phyloP scores from a whole-genome alignment of 1,140 invertebrate genomes.

The Harpegnathos saltator region DNA sequence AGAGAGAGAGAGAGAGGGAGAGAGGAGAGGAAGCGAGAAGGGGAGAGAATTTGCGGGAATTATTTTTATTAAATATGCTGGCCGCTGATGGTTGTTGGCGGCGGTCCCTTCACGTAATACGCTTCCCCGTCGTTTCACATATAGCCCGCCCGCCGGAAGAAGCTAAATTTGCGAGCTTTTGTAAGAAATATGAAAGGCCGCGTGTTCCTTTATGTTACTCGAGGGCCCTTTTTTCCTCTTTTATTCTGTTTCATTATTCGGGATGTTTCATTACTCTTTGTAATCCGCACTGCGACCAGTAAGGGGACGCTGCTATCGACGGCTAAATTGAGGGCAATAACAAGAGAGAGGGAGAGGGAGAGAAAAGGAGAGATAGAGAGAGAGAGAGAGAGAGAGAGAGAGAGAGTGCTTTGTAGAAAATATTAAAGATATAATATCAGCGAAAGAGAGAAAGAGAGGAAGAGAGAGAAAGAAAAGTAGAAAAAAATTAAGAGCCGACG shows the following conservation, averaged over 20 bases:
- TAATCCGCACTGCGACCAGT: constrained; percentile 7
- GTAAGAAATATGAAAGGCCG: constrained; percentile 32
- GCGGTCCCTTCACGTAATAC: constrained; percentile 23
- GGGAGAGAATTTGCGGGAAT: constrained; percentile 21
- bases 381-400: no score
- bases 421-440: constrained; percentile 51
- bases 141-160: not conserved
- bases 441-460: not conserved
- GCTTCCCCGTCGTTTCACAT: constrained; percentile 25
- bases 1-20: no score
- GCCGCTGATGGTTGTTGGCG: not conserved
- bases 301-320: constrained; percentile 38
- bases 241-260: constrained; percentile 43
- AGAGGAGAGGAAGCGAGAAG: no score
- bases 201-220: constrained; percentile 31
- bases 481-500: not conserved
- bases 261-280: constrained; percentile 57
- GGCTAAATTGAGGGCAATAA: constrained; percentile 48
- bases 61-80: constrained; percentile 34
- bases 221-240: constrained; percentile 11
- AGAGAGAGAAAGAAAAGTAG: not conserved
- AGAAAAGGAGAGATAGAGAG: no score
- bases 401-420: constrained; percentile 51
- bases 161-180: constrained; percentile 33
- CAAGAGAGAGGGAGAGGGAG: no score